Conservation (phyloP, 2,888 invertebrate species). For the Branchipolynoe longqiensis region DNA sequence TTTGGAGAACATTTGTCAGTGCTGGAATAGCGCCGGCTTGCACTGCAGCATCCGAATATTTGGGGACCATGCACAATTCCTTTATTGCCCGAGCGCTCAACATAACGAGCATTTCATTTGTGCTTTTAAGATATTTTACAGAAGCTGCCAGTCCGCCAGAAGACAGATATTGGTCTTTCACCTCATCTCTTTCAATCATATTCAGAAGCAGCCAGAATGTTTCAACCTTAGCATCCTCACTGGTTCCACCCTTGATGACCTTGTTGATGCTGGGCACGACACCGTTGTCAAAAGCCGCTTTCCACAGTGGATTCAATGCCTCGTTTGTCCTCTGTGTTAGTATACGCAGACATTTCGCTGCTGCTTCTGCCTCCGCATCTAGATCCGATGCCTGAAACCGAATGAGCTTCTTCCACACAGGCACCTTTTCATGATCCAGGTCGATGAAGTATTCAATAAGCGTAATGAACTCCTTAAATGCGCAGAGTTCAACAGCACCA, state of each 20-base stretch:
- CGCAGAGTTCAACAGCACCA: slow-evolving; percentile 80
- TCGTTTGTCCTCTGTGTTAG: slow-evolving; percentile 72
- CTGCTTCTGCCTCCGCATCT: slow-evolving; percentile 77
- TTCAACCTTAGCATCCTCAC: slow-evolving; percentile 76
- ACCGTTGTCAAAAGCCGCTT: slow-evolving; percentile 72
- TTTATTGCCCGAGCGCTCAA: slow-evolving; percentile 75
- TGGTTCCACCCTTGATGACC: slow-evolving; percentile 73
- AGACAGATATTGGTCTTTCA: slow-evolving; percentile 75
- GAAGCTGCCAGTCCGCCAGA: slow-evolving; percentile 73
- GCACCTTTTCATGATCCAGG: slow-evolving; percentile 72
- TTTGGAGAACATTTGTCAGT: slow-evolving; percentile 73
- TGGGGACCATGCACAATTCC: slow-evolving; percentile 71
- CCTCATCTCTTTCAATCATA: slow-evolving; percentile 72
- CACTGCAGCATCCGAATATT: slow-evolving; percentile 74
- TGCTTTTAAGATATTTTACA: slow-evolving; percentile 74
- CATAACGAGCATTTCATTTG: slow-evolving; percentile 71
- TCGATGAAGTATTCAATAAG: slow-evolving; percentile 77
- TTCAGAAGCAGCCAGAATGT: slow-evolving; percentile 76
- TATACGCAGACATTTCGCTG: slow-evolving; percentile 74
- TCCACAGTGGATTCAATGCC: slow-evolving; percentile 76
- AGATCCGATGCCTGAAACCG: slow-evolving; percentile 75
- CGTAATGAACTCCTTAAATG: slow-evolving; percentile 73
- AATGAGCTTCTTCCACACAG: slow-evolving; percentile 79
- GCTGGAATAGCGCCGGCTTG: slow-evolving; percentile 76
- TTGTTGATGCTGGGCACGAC: slow-evolving; percentile 76